These are phyloP conservation scores for Macquaria ambigua DNA, from an alignment of 2,113 vertebrate genomes.

Conservation along the genomic window DNA sequence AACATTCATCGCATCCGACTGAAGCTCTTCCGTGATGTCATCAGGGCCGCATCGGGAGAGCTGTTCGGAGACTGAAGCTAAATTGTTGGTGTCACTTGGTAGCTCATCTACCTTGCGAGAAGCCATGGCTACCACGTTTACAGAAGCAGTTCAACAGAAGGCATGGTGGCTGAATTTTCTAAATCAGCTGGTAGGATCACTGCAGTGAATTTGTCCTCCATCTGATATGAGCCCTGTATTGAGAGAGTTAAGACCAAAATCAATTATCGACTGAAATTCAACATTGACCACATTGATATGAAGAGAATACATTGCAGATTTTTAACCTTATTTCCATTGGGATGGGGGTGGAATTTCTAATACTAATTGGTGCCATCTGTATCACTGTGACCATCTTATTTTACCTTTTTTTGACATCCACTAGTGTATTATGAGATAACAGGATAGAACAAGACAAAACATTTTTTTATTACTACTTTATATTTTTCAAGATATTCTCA, in stretches of 20 bases:
- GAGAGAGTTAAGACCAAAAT: conserved; percentile 47
- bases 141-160: conserved; percentile 25
- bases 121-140: conserved; percentile 85
- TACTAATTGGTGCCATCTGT: not conserved
- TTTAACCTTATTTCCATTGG: not conserved
- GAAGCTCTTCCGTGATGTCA: conserved; percentile 68
- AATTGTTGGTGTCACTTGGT: conserved; percentile 66
- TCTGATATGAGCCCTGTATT: conserved; percentile 56
- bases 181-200: conserved; percentile 38
- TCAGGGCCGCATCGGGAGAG: conserved; percentile 61
- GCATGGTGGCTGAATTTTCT: conserved; percentile 44
- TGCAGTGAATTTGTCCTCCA: conserved; percentile 53
- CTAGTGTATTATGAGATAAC: not conserved
- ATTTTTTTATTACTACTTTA: too few relatives aligned
- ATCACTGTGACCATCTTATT: not conserved
- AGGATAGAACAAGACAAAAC: not conserved
- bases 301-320: not conserved
- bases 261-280: not conserved
- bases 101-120: conserved; percentile 75
- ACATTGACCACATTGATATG: not conserved
- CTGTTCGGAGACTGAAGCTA: conserved; percentile 49
- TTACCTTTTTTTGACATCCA: not conserved
- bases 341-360: not conserved
- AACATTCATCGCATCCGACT: conserved; percentile 61
- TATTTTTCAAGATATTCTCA: too few relatives aligned